Percentiles rank a stretch among this genome's conserved stretches.
Conservation (phyloP, 2,113 vertebrate genomes). For the Anser brachyrhynchus region DNA sequence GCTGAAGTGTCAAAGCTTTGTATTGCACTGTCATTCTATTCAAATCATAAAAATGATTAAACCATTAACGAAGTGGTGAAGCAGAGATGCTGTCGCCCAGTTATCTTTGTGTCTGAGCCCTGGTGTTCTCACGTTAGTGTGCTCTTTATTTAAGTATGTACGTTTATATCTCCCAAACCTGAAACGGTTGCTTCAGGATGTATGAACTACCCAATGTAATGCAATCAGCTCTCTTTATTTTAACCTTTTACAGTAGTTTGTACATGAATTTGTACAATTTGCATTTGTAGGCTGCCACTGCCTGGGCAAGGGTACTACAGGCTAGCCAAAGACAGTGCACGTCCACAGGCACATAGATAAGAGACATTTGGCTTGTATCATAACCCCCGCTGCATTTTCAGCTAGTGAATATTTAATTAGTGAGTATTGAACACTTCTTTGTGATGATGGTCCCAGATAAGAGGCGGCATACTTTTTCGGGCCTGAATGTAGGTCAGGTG, state of each 20-base stretch:
- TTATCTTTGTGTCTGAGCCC: background rate
- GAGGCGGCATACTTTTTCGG: background rate
- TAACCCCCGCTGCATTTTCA: background rate
- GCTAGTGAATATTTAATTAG: constrained; percentile 19
- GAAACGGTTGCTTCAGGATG: background rate
- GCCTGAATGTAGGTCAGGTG: background rate
- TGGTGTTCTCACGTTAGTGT: background rate
- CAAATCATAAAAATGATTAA: background rate
- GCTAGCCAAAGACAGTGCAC: background rate
- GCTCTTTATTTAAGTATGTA: background rate
- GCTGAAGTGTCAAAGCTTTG: background rate
- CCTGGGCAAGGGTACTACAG: background rate
- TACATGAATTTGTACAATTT: fast-evolving
- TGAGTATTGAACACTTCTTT: background rate
- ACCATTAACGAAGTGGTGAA: background rate
- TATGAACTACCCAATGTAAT: background rate
- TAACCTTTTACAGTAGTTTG: background rate
- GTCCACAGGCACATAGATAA: background rate
- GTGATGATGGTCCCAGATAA: background rate
- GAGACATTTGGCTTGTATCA: background rate
- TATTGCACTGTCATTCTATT: background rate
- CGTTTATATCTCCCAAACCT: background rate
- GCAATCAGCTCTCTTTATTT: background rate
- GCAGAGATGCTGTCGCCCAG: background rate
- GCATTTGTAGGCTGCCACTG: background rate